phyloP scores from a whole-genome alignment of 35 echinoderm and acorn worm species.

The Apostichopus japonicus region DNA sequence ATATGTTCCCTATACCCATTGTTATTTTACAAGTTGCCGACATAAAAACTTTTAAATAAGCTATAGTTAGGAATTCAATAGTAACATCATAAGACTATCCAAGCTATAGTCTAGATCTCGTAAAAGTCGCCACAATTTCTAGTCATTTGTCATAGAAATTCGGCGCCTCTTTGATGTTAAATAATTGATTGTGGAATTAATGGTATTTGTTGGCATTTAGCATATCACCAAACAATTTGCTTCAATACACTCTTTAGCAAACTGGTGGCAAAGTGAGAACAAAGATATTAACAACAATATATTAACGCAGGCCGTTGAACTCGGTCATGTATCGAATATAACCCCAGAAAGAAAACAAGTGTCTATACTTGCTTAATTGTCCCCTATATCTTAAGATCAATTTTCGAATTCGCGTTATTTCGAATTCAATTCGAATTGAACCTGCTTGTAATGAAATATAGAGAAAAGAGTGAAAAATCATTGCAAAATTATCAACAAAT shows the following conservation, averaged over 20 bases:
- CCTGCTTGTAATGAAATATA: too few relatives aligned
- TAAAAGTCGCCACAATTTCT: neutral
- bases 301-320: neutral
- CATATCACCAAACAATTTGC: neutral
- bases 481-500: too few relatives aligned
- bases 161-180: conserved; percentile 4
- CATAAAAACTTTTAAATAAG: neutral
- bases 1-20: neutral
- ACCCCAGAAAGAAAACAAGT: neutral
- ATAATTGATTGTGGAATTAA: neutral
- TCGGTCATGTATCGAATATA: neutral
- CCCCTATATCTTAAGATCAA: too few relatives aligned
- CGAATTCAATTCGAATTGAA: too few relatives aligned
- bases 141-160: neutral
- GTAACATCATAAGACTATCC: neutral
- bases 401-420: too few relatives aligned
- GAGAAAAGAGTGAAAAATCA: too few relatives aligned
- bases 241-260: neutral
- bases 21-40: neutral
- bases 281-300: neutral
- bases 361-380: neutral
- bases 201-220: neutral
- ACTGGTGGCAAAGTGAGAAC: neutral
- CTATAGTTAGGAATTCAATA: neutral
- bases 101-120: neutral